Base-by-base conservation (phyloP, 2,888 invertebrate species). In the Drosophila testacea region DNA sequence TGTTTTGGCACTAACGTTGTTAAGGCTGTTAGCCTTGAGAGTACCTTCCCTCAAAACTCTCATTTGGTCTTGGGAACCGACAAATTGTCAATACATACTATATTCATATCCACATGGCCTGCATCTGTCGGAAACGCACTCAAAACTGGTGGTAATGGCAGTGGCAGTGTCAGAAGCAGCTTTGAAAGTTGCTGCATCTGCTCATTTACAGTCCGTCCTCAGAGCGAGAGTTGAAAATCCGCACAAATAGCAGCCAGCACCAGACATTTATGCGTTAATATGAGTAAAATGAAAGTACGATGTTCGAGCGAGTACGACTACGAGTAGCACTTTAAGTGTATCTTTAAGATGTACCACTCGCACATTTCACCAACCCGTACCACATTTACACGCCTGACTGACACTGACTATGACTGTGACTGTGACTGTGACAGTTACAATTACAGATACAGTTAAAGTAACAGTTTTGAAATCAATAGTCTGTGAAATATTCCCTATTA, bases 231-330 rank as follows among this genome's bases (percentile, higher is more conserved):
- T 69, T 73, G 78, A 54, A 68, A 79, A 84, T 80, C 60, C 54
- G 46, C 73, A 62, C 56, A 46, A 57, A 42, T 22, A 62, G 28
- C 57, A 57, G 48, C 57, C 50, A 34, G 52, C 59, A 64, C 59
- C 69, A 62, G 69, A 61, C 67, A 50, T 54, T 68, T 61, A 50
- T 64, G 75, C 69, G 71, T 75, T 71, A 62, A 55, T 64, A 57
- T 47, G 11, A 52, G 62, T 67, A 47, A 83, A 85, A 88, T 72
- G 83, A 83, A 83, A 83, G 83, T 83, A 78, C 70, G 57, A 27
- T 47, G 36, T 28, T 47, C 38, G 47, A 46, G 67, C 68, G 46
- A 27, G 16, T 47, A n/a, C 30, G 46, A 27, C n/a, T 47, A n/a
- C 30, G 46, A 48, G 47, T 54, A 47, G 47, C 64, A 57, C 46